Evolutionary conservation across 2,888 invertebrate genomes (phyloP).

Genomic region (Pheosia gnoma): DNA sequence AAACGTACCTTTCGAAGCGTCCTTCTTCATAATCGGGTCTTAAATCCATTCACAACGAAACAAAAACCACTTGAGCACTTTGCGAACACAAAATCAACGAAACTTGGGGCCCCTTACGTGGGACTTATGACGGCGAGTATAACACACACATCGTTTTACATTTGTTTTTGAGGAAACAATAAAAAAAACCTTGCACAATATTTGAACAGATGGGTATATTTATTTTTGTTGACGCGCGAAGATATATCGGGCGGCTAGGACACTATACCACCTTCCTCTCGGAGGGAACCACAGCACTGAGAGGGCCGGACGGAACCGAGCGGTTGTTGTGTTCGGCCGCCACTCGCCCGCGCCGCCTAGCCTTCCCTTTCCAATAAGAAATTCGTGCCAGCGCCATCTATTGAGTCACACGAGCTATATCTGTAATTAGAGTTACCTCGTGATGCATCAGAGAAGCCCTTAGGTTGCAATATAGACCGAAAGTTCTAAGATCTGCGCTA

Average conservation of each 20-base stretch:
- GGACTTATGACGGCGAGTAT: constrained; percentile 43
- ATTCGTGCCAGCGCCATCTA: constrained; percentile 56
- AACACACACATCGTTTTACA: constrained; percentile 62
- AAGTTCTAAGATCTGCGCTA: too few relatives aligned
- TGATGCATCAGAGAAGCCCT: too few relatives aligned
- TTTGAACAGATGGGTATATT: constrained; percentile 78
- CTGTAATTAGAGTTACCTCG: too few relatives aligned
- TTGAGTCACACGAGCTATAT: background rate
- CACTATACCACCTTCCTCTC: constrained; percentile 45
- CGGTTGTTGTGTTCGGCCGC: constrained; percentile 57
- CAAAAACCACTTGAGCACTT: constrained; percentile 74
- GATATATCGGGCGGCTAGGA: constrained; percentile 24
- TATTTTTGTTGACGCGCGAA: constrained; percentile 77
- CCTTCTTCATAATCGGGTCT: constrained; percentile 73
- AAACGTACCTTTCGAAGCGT: constrained; percentile 61
- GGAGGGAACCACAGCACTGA: constrained; percentile 71
- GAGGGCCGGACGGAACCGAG: constrained; percentile 48
- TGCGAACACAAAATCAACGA: constrained; percentile 67
- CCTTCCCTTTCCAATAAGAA: constrained; percentile 66
- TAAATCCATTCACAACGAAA: constrained; percentile 78
- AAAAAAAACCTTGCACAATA: constrained; percentile 76
- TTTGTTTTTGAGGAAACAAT: constrained; percentile 62
- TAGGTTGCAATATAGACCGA: too few relatives aligned
- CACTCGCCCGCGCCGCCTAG: constrained; percentile 48
- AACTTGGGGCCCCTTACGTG: constrained; percentile 49